Conservation (phyloP, 2,113 vertebrate genomes). For the Hyperopisus bebe region DNA sequence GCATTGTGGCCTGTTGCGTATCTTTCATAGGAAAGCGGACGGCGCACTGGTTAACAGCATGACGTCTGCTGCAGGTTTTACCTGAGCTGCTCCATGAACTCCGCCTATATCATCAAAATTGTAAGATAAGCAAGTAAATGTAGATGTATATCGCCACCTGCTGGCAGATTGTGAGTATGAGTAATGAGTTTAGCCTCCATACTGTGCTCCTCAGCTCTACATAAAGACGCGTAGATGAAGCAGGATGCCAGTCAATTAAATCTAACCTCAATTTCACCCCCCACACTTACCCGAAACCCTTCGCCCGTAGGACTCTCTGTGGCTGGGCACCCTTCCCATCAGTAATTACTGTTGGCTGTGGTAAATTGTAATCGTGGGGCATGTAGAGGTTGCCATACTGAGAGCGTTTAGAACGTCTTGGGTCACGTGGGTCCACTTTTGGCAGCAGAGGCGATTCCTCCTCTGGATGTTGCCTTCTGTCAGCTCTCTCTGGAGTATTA, state of each 20-base stretch:
- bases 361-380: neutral
- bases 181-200: neutral
- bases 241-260: neutral
- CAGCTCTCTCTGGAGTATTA: neutral
- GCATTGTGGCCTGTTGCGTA: neutral
- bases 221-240: neutral
- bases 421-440: neutral
- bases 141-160: neutral
- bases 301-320: neutral
- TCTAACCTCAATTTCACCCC: neutral
- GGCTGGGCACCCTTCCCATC: neutral
- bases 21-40: neutral
- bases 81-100: neutral
- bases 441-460: neutral
- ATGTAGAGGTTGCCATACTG: neutral
- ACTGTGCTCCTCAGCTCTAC: neutral
- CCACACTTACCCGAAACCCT: neutral
- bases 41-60: neutral
- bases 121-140: neutral
- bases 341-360: neutral
- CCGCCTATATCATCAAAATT: neutral
- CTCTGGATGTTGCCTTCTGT: neutral
- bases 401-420: neutral
- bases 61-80: neutral
- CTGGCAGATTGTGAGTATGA: neutral